phyloP scores from a whole-genome alignment of 2,113 vertebrate genomes.

The Cyprinodon tularosa region DNA sequence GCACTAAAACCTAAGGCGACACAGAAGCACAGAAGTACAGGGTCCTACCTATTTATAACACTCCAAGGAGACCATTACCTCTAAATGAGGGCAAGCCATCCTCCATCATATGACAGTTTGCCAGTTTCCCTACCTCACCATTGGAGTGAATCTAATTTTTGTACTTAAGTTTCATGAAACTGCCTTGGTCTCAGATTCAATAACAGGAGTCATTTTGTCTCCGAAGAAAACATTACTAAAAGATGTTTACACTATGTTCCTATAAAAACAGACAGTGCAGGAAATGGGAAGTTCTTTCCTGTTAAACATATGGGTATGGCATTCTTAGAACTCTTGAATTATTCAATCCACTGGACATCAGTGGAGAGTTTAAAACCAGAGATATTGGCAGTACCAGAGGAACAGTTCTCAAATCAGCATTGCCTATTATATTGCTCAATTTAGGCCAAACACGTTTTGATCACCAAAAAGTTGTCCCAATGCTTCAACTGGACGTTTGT shows the following conservation, averaged over 20 bases:
- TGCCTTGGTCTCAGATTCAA: not conserved
- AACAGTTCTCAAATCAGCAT: not conserved
- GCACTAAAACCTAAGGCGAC: no score
- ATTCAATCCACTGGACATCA: not conserved
- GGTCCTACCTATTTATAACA: not conserved
- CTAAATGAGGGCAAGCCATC: not conserved
- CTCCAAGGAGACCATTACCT: not conserved
- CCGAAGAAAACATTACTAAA: not conserved
- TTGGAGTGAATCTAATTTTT: not conserved
- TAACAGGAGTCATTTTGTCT: no score
- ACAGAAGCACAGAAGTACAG: not conserved
- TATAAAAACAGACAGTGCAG: no score
- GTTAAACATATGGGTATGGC: not conserved
- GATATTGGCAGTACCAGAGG: not conserved
- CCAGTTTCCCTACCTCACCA: not conserved
- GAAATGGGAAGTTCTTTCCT: not conserved
- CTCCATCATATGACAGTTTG: not conserved
- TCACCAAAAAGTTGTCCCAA: no score
- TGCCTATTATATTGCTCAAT: no score
- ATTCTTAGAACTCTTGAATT: not conserved
- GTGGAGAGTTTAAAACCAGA: not conserved
- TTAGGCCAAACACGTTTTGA: no score
- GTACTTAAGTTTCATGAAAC: no score
- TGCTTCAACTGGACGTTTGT: no score
- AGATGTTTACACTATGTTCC: not conserved